Evolutionary conservation across 2,888 invertebrate species (phyloP).

Genomic region (Hylaea fasciaria): DNA sequence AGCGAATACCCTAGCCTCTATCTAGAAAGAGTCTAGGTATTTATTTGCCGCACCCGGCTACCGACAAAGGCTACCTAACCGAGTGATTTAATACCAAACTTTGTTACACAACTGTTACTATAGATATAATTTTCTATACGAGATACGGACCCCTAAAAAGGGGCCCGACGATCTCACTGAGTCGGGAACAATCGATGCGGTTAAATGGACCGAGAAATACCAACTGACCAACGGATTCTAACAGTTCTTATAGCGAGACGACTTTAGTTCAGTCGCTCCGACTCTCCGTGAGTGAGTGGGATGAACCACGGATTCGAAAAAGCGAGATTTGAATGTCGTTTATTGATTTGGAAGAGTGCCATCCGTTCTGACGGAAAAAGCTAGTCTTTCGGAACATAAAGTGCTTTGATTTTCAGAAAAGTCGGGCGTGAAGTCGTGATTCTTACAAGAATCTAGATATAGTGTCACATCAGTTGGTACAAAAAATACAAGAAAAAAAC

Average conservation of each 20-base stretch:
- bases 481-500: no score
- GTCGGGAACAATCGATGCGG: slow-evolving; percentile 69
- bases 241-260: slow-evolving; percentile 42
- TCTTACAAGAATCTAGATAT: no score
- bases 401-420: no score
- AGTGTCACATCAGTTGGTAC: no score
- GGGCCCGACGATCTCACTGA: slow-evolving; percentile 51
- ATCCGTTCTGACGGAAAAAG: slow-evolving; percentile 24
- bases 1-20: no score
- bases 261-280: slow-evolving; percentile 40
- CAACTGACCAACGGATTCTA: slow-evolving; percentile 63
- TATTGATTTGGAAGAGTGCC: slow-evolving; percentile 26
- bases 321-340: slow-evolving; percentile 21
- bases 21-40: background rate
- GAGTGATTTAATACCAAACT: slow-evolving; percentile 30
- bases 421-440: no score
- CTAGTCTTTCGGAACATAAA: background rate
- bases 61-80: slow-evolving; percentile 15
- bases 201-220: slow-evolving; percentile 75
- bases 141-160: slow-evolving; percentile 44
- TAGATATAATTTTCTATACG: slow-evolving; percentile 21
- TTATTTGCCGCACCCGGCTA: background rate
- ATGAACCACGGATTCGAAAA: slow-evolving; percentile 22
- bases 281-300: slow-evolving; percentile 28
- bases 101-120: slow-evolving; percentile 23